Conservation (phyloP, 2,113 vertebrate genomes). For the human region DNA sequence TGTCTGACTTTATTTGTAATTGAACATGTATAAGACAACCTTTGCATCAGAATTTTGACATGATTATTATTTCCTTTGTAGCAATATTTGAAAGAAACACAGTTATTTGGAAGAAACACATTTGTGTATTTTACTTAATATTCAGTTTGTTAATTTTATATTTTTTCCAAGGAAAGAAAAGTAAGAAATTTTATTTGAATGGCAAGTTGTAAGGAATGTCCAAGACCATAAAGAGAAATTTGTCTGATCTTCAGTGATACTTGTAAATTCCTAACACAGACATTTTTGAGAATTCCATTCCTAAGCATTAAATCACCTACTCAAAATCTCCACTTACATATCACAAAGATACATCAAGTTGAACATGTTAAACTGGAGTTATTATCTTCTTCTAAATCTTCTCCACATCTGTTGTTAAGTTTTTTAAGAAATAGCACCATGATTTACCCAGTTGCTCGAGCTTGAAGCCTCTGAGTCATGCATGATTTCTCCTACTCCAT, state of each 20-base stretch:
- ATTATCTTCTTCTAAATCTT: neutral
- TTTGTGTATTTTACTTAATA: neutral
- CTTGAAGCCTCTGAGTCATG: neutral
- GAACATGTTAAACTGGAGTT: neutral
- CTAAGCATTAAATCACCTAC: neutral
- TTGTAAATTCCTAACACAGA: neutral
- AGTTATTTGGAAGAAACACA: neutral
- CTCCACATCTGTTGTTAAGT: neutral
- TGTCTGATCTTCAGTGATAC: neutral
- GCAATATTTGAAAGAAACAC: neutral
- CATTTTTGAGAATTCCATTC: neutral
- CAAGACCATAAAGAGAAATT: neutral
- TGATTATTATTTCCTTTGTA: neutral
- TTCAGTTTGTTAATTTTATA: neutral
- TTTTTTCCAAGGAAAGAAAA: neutral
- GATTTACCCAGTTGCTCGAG: neutral
- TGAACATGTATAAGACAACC: neutral
- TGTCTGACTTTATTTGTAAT: neutral
- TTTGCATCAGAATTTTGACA: neutral
- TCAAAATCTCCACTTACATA: neutral
- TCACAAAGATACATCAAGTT: neutral
- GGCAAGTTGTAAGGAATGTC: neutral
- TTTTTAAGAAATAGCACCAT: neutral
- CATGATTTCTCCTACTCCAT: neutral
- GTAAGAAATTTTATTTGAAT: neutral